Percentiles rank a stretch among this genome's conserved stretches.
These are phyloP conservation scores for Aelia acuminata DNA, from an alignment of 2,888 invertebrate species.

Conservation along the genomic window DNA sequence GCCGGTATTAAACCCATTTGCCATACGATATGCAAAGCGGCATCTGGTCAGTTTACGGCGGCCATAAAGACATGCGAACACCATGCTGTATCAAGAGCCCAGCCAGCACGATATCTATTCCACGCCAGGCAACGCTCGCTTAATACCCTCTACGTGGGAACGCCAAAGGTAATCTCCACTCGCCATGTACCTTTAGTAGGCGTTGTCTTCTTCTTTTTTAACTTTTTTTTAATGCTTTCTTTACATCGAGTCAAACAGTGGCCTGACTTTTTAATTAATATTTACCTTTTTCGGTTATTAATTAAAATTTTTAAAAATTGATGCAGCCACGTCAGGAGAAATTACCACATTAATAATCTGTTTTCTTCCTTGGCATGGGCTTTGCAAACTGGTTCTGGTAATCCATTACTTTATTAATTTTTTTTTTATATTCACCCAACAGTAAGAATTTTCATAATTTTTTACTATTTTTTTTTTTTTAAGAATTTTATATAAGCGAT, in stretches of 20 bases:
- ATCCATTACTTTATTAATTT: too few relatives aligned
- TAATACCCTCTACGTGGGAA: not conserved
- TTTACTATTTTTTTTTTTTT: too few relatives aligned
- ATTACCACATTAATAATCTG: not conserved
- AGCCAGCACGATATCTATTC: not conserved
- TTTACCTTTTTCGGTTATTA: not conserved
- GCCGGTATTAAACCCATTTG: not conserved
- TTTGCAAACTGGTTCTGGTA: not conserved
- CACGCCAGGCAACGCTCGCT: constrained; percentile 1
- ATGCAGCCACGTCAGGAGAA: constrained; percentile 3
- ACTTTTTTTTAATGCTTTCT: not conserved
- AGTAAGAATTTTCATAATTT: too few relatives aligned
- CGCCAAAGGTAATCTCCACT: not conserved
- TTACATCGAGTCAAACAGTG: not conserved
- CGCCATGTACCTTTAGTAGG: not conserved
- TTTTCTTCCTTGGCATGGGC: not conserved
- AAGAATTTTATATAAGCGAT: too few relatives aligned
- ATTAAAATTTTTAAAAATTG: constrained; percentile 10
- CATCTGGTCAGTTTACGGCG: not conserved
- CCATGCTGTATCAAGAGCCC: not conserved
- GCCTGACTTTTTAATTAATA: not conserved
- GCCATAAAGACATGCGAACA: not conserved
- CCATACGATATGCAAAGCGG: not conserved
- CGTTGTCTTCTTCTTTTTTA: not conserved
- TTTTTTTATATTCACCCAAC: too few relatives aligned